Percentiles rank a stretch among this genome's conserved stretches.
phyloP scores from a whole-genome alignment of 2,888 invertebrate species.

The Pocota personata region DNA sequence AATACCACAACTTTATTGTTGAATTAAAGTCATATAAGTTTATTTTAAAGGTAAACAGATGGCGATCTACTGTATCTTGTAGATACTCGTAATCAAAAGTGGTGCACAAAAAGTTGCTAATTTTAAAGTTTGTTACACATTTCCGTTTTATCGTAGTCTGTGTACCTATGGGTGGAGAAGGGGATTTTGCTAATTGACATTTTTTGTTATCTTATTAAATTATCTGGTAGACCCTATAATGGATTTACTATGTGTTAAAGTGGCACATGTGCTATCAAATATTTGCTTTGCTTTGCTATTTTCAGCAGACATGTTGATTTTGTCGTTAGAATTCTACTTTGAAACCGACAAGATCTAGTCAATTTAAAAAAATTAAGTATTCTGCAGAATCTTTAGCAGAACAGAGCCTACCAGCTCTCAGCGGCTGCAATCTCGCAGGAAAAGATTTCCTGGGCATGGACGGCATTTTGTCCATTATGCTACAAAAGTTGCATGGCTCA shows the following conservation, averaged over 20 bases:
- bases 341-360: too few relatives aligned
- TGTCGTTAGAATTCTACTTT: too few relatives aligned
- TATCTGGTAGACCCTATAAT: neutral
- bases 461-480: too few relatives aligned
- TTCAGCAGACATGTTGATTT: too few relatives aligned
- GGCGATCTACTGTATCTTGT: neutral
- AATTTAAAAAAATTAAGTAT: too few relatives aligned
- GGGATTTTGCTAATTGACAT: neutral
- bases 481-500: too few relatives aligned
- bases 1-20: neutral
- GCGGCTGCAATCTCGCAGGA: too few relatives aligned
- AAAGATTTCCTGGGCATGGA: too few relatives aligned
- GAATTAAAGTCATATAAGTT: neutral
- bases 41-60: neutral
- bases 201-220: slow-evolving; percentile 2
- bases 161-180: neutral
- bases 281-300: too few relatives aligned
- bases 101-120: neutral
- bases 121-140: neutral
- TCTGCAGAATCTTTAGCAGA: too few relatives aligned
- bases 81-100: neutral
- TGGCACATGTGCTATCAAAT: neutral
- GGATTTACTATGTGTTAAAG: neutral
- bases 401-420: too few relatives aligned
- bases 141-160: too few relatives aligned